These are phyloP conservation scores for Melieria omissa DNA, from an alignment of 2,888 invertebrate species.

Conservation along the genomic window DNA sequence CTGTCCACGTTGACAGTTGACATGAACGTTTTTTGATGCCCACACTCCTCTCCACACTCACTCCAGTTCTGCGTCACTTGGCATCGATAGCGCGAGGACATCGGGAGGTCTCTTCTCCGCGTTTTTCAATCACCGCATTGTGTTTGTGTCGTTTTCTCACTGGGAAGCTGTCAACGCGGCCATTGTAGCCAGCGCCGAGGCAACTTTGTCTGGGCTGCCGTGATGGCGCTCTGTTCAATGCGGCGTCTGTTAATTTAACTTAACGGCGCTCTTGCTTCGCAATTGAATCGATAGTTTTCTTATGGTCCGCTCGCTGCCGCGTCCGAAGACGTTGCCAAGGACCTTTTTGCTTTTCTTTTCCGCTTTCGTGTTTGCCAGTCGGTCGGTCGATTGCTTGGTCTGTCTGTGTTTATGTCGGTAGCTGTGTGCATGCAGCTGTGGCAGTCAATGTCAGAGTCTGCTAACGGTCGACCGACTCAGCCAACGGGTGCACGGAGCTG, in stretches of 20 bases:
- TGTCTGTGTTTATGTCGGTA: background rate
- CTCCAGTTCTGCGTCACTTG: no score
- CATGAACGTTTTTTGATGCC: no score
- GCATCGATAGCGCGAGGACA: no score
- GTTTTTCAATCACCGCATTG: no score
- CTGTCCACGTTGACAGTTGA: no score
- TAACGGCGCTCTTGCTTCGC: constrained; percentile 1
- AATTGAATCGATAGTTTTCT: constrained; percentile 20
- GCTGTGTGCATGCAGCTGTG: constrained; percentile 13
- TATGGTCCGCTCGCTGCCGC: background rate
- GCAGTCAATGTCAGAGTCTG: constrained; percentile 33
- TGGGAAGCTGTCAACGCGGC: no score
- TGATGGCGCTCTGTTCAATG: background rate
- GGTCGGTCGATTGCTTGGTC: background rate
- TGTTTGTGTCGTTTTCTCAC: no score
- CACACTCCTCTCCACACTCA: no score
- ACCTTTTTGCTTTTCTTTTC: background rate
- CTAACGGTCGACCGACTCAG: constrained; percentile 9
- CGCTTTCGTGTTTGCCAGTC: background rate
- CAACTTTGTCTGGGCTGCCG: no score
- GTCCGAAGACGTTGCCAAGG: constrained; percentile 12
- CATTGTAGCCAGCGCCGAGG: no score
- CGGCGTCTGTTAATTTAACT: constrained; percentile 3
- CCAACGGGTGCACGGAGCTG: constrained; percentile 23
- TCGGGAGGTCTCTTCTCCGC: no score